phyloP scores from a whole-genome alignment of 2,113 vertebrate genomes.

The Salvelinus namaycush region DNA sequence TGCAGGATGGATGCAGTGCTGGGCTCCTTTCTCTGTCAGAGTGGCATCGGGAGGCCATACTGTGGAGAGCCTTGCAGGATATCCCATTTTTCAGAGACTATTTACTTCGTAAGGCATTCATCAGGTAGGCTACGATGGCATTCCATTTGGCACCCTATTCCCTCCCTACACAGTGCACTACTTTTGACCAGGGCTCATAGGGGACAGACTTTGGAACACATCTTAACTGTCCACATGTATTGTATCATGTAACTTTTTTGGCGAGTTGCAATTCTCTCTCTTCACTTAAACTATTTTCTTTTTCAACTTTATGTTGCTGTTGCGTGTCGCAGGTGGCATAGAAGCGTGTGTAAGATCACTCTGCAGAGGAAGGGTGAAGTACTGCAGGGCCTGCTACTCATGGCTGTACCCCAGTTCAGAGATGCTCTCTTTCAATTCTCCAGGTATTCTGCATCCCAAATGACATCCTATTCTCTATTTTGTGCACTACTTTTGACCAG shows the following conservation, averaged over 20 bases:
- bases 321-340: conserved; percentile 71
- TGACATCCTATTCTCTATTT: too few relatives aligned
- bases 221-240: too few relatives aligned
- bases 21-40: conserved; percentile 65
- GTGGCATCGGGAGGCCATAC: conserved; percentile 74
- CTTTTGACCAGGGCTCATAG: too few relatives aligned
- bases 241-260: neutral
- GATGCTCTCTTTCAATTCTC: conserved; percentile 68
- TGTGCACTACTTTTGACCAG: too few relatives aligned
- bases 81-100: conserved; percentile 78
- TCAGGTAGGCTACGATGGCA: conserved; percentile 54
- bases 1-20: conserved; percentile 67
- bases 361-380: conserved; percentile 47
- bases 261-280: too few relatives aligned
- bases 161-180: too few relatives aligned
- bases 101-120: conserved; percentile 69
- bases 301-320: neutral
- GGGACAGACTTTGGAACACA: too few relatives aligned
- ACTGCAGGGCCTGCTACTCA: conserved; percentile 66
- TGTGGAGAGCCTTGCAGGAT: conserved; percentile 74
- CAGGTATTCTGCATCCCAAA: conserved; percentile 59
- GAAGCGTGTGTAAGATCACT: conserved; percentile 32
- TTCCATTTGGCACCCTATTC: too few relatives aligned
- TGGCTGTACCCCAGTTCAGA: conserved; percentile 78
- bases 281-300: neutral